A percentile compares a stretch with the other conserved stretches of the same genome.
Evolutionary conservation across 1,140 invertebrate species (phyloP).

Genomic region (Euschistus heros): DNA sequence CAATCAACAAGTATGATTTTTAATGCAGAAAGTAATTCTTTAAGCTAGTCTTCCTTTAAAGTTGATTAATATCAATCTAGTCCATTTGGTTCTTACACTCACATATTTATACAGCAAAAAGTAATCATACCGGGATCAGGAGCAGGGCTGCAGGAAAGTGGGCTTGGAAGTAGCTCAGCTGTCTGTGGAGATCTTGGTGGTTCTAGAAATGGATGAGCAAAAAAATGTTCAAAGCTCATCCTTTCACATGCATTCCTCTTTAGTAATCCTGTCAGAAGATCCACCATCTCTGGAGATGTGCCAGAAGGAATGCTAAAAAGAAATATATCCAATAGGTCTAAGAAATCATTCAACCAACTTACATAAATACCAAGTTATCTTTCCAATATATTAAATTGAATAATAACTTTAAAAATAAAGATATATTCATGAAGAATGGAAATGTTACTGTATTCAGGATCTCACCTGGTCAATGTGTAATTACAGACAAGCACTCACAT

Average conservation of each 20-base stretch:
- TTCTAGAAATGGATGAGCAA: constrained; percentile 81
- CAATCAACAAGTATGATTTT: too few species aligned
- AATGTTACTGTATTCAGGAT: not conserved
- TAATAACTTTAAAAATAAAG: not conserved
- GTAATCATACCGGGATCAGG: constrained; percentile 9
- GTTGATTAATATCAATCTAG: too few species aligned
- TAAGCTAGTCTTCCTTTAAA: too few species aligned
- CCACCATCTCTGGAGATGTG: constrained; percentile 78
- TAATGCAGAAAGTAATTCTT: too few species aligned
- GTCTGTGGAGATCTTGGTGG: constrained; percentile 37
- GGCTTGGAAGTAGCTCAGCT: constrained; percentile 35
- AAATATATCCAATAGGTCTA: not conserved
- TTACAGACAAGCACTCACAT: too few species aligned
- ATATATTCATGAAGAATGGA: not conserved
- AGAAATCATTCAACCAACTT: not conserved
- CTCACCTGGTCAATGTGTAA: too few species aligned
- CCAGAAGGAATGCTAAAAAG: constrained; percentile 75
- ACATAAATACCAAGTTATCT: too few species aligned
- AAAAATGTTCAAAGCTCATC: constrained; percentile 92
- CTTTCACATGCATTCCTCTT: constrained; percentile 88
- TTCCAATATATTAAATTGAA: too few species aligned
- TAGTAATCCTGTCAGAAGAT: constrained; percentile 76
- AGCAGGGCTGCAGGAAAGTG: constrained; percentile 29
- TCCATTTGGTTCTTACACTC: not conserved
- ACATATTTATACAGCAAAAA: not conserved